Conservation (phyloP, 1,140 invertebrate genomes). For the Cherax destructor region DNA sequence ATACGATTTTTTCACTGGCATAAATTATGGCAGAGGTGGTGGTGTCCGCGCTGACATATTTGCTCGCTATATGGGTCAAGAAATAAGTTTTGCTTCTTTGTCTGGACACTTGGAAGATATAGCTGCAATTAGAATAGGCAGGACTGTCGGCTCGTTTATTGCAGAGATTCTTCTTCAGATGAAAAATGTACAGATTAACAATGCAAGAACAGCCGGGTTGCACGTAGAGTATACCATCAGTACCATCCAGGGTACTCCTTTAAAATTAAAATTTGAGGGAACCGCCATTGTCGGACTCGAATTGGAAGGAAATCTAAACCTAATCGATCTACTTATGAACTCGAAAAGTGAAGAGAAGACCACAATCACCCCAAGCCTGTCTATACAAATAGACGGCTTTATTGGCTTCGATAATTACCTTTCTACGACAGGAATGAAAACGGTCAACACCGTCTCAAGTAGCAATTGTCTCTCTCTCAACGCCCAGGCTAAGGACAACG, state of each 20-base stretch:
- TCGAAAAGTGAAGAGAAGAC: background rate
- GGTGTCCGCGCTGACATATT: slow-evolving; percentile 35
- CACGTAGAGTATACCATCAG: slow-evolving; percentile 26
- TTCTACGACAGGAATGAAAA: slow-evolving; percentile 25
- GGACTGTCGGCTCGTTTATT: background rate
- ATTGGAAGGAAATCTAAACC: slow-evolving; percentile 9
- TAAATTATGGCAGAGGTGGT: slow-evolving; percentile 6
- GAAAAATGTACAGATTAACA: slow-evolving; percentile 12
- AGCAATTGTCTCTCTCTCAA: slow-evolving; percentile 6
- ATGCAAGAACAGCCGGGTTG: slow-evolving; percentile 1
- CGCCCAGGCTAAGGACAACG: background rate
- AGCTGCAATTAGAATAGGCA: background rate
- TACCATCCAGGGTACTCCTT: slow-evolving; percentile 42
- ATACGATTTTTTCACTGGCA: background rate
- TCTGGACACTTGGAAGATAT: slow-evolving; percentile 18
- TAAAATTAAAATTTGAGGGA: slow-evolving; percentile 21
- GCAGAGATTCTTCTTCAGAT: background rate
- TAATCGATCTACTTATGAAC: background rate
- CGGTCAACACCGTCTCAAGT: slow-evolving; percentile 17
- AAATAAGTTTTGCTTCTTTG: slow-evolving; percentile 27
- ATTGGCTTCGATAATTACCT: slow-evolving; percentile 33
- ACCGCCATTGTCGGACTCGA: slow-evolving; percentile 18
- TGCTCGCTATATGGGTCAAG: slow-evolving; percentile 54
- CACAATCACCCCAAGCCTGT: slow-evolving; percentile 30
- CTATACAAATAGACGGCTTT: slow-evolving; percentile 28